Evolutionary conservation across 2,797 vertebrate species (phyloP), one percentile per base, ranked within the genome.

Genomic region (Myotis daubentonii): DNA sequence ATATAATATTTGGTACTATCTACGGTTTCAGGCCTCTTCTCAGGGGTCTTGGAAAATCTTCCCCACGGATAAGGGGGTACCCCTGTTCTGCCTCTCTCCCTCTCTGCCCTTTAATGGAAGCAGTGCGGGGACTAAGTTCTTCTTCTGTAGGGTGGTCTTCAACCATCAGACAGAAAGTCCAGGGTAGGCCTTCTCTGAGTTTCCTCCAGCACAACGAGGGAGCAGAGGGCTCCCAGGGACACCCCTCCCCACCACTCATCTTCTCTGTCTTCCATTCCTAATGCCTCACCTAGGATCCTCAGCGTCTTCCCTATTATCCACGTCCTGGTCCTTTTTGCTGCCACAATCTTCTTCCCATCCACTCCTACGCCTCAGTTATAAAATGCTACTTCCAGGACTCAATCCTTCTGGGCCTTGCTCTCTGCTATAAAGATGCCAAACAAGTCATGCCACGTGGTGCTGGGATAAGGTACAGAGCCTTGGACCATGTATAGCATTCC

Each of bases 401-500:
- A 38, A 1, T 71, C 13, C 30, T 51, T 82, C 30, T 12, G 8
- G 8, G 20, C 22, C 72, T 94, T 10, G 13, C 30, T 28, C 16
- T 66, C 66, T 87, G n/a, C 30, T 33, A 3, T 22, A 10, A 89
- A 70, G 49, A 62, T 78, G n/a, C 44, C 66, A 55, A 28, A 38
- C 8, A 33, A 85, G 30, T 1, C 15, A 23, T 8, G 7, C 15
- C n/a, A 6, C 1, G 1, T 15, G 41, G 9, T 15, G 1, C 22
- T 1, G n/a, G 47, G 25, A 28, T 19, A 23, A 17, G 0, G 16
- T 0, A 7, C 0, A 44, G 33, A 71, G 70, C 7, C 33, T 28
- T 20, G 30, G 38, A 33, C 0, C 1, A 2, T 2, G 5, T 28
- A 36, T 15, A 13, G 25, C 15, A 71, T 0, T n/a, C 23, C 22